Base-by-base conservation (phyloP, 2,113 vertebrate species). In the Vimba vimba region DNA sequence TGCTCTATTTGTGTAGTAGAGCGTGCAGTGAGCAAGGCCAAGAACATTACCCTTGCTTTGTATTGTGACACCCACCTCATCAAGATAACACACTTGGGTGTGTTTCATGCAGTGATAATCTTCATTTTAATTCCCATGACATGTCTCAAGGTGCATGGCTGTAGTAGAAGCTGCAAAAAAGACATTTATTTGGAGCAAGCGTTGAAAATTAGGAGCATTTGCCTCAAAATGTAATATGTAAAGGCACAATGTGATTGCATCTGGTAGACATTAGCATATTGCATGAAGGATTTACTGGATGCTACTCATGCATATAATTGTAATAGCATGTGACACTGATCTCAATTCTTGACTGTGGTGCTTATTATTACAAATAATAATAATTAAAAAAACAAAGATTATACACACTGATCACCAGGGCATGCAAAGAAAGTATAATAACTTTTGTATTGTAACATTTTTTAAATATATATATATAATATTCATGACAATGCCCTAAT, bases 1-100 rank as follows among this genome's bases (percentile, higher is more conserved):
- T 90, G 91, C 88, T 92, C 93, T 90, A 92, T 92, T 92, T 93
- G 93, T 92, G 90, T 92, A 92, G 81, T 78, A 57, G 90, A 92
- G 89, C 91, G 1, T 93, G 91, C 36, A 55, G 85, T 91, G 92
- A 93, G 88, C 90, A 91, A 92, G 93, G 91, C 91, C 91, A 81
- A 89, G 90, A 89, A 93, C 89, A 91, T 92, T 91, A 92, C 84
- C 91, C 91, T 90, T 73, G 57, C 90, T 89, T 91, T 87, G 89
- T 92, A 91, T 91, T 86, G 52, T 36, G 62, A 93, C 93, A 91
- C 88, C 82, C 87, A 89, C 88, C 91, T 90, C 88, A 85, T 91
- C 88, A 86, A 86, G 87, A 80, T 81, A 87, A 85, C 93, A 90
- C 88, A 79, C 85, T 71, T 87, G 84, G 91, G 92, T 85, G 79